Conservation (phyloP, 2,888 invertebrate genomes). For the Drosophila nr. fundita region DNA sequence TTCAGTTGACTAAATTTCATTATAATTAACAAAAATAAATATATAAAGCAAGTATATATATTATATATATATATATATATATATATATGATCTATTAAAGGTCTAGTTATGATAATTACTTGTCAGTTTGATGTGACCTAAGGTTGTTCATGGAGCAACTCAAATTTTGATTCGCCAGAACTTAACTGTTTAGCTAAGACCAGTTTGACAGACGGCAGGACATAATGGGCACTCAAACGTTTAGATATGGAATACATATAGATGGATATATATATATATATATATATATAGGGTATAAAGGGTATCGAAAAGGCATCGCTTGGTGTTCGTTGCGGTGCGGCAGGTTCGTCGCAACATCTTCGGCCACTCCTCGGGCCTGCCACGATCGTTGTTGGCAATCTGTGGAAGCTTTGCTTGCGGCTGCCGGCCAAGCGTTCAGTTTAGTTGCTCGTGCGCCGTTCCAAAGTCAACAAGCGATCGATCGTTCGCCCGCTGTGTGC, state of each 20-base stretch:
- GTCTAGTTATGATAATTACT: neutral
- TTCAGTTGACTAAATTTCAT: neutral
- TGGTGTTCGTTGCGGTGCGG: constrained; percentile 18
- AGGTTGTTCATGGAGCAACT: neutral
- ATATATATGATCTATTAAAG: neutral
- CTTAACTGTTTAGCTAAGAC: neutral
- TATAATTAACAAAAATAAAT: neutral
- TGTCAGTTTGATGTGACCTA: neutral
- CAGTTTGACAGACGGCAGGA: neutral
- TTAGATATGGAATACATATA: neutral
- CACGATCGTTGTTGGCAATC: constrained; percentile 11
- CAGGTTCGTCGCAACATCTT: constrained; percentile 12
- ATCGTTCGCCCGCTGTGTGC: constrained; percentile 16
- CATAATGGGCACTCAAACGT: too few relatives aligned
- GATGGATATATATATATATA: neutral
- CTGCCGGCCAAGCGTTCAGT: constrained; percentile 47
- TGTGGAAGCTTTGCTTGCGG: constrained; percentile 66
- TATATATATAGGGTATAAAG: neutral
- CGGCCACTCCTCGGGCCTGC: constrained; percentile 42
- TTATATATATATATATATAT: neutral
- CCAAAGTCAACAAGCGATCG: constrained; percentile 77
- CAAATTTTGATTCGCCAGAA: neutral
- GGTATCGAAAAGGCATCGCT: constrained; percentile 14
- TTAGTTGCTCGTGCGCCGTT: constrained; percentile 77
- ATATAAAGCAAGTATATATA: neutral